Conservation (phyloP, 2,888 invertebrate species). For the Suillia variegata region DNA sequence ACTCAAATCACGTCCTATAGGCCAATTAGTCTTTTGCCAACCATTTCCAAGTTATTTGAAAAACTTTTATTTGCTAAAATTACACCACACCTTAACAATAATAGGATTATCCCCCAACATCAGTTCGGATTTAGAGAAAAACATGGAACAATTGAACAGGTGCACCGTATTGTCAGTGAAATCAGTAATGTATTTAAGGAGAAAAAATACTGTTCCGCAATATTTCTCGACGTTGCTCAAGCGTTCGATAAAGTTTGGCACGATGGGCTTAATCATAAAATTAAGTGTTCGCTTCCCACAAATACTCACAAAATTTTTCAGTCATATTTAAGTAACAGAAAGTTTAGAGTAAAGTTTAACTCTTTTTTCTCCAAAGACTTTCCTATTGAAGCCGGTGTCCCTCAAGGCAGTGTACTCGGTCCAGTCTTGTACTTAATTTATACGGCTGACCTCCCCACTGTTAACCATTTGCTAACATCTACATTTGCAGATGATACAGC, state of each 20-base stretch:
- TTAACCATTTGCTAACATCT: neutral
- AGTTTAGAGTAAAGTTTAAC: neutral
- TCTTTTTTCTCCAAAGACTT: neutral
- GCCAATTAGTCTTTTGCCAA: too few relatives aligned
- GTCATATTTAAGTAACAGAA: neutral
- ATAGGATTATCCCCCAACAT: neutral
- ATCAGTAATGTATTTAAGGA: neutral
- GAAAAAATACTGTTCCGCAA: slow-evolving; percentile 1
- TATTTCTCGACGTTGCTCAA: slow-evolving; percentile 11
- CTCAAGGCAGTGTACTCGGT: neutral
- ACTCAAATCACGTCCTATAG: neutral
- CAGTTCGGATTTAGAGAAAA: neutral
- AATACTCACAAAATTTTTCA: neutral
- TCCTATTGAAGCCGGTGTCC: neutral
- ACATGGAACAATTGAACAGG: slow-evolving; percentile 1
- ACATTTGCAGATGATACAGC: neutral
- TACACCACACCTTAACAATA: too few relatives aligned
- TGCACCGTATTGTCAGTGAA: slow-evolving; percentile 1
- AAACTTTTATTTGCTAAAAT: too few relatives aligned
- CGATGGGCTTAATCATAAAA: slow-evolving; percentile 5
- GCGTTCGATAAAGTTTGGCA: slow-evolving; percentile 13
- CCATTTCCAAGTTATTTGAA: too few relatives aligned
- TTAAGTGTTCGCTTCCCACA: neutral
- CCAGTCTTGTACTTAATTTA: neutral
- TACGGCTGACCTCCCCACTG: neutral